Evolutionary conservation across 2,888 invertebrate species (phyloP).

Genomic region (Ceriagrion tenellum): DNA sequence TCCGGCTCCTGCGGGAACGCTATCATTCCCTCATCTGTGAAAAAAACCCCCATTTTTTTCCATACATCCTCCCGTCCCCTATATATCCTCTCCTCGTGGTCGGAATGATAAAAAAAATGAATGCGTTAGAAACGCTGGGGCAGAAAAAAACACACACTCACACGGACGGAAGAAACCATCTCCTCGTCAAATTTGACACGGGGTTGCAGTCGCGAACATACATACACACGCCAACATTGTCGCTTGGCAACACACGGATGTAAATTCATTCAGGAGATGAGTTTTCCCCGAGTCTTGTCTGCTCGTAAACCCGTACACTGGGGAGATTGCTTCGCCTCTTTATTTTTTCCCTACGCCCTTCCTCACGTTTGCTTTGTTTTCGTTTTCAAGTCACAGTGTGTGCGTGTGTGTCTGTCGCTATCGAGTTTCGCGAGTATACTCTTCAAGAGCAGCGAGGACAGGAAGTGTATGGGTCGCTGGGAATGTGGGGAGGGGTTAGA

Average conservation of each 20-base stretch:
- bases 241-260: background rate
- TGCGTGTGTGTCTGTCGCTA: no score
- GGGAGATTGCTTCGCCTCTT: background rate
- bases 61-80: background rate
- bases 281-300: background rate
- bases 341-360: background rate
- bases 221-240: background rate
- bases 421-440: background rate
- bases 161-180: background rate
- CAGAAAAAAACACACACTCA: background rate
- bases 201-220: background rate
- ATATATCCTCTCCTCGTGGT: background rate
- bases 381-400: background rate
- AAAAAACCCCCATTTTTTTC: background rate
- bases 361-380: background rate
- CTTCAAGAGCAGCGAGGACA: background rate
- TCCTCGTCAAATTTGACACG: conserved; percentile 15
- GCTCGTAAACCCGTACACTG: background rate
- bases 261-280: conserved; percentile 36
- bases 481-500: background rate
- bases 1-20: background rate
- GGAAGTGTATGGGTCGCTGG: background rate
- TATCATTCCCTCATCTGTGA: conserved; percentile 9
- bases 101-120: conserved; percentile 2
- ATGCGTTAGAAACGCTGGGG: background rate